Conservation (phyloP, 2,113 vertebrate species). For the Cololabis saira region DNA sequence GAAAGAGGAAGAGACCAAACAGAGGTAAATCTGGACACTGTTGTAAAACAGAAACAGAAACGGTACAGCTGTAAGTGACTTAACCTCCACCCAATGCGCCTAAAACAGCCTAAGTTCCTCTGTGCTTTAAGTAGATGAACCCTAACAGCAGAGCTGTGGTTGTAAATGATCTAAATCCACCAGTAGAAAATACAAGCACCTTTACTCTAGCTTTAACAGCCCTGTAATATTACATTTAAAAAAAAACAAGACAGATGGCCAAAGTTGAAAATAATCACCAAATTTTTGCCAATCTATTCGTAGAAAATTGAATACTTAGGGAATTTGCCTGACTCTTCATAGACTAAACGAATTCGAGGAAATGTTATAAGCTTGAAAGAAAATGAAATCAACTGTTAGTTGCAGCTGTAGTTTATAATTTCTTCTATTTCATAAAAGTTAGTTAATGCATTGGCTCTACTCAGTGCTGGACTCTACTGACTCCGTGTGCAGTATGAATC, state of each 20-base stretch:
- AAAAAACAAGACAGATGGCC: neutral
- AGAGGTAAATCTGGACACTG: too few relatives aligned
- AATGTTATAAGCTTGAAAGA: neutral
- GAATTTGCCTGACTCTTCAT: too few relatives aligned
- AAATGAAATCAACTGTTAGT: neutral
- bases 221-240: too few relatives aligned
- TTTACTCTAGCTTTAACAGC: neutral
- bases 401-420: slow-evolving; percentile 5
- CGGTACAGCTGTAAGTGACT: too few relatives aligned
- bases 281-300: too few relatives aligned
- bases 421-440: neutral
- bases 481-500: slow-evolving; percentile 16
- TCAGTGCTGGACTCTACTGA: too few relatives aligned
- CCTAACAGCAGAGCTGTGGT: too few relatives aligned
- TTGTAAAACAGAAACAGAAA: too few relatives aligned
- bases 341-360: neutral
- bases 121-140: too few relatives aligned
- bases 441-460: slow-evolving; percentile 11
- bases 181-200: neutral
- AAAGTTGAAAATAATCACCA: too few relatives aligned
- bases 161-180: neutral
- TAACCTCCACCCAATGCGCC: neutral
- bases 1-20: too few relatives aligned
- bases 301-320: too few relatives aligned
- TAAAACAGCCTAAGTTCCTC: neutral